Evolutionary conservation across 2,113 vertebrate species (phyloP).

Genomic region (Zosterops hypoxanthus): DNA sequence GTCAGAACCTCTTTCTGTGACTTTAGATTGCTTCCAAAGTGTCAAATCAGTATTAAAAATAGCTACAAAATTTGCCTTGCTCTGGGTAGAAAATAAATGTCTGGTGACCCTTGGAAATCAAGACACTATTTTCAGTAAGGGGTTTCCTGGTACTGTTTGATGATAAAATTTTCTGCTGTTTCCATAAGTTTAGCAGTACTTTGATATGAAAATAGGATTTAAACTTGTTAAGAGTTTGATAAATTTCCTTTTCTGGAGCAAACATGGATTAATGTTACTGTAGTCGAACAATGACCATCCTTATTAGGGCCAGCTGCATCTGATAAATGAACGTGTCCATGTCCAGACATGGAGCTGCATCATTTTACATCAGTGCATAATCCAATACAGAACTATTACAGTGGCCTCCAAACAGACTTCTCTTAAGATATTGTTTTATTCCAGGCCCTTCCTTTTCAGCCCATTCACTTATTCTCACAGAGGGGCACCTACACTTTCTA

Average conservation of each 20-base stretch:
- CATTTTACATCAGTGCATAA: neutral
- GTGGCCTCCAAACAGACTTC: neutral
- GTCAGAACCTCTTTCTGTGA: neutral
- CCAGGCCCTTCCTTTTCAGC: neutral
- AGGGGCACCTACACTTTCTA: neutral
- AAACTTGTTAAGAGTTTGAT: neutral
- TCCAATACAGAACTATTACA: neutral
- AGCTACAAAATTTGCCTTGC: neutral
- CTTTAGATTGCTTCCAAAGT: neutral
- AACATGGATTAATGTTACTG: neutral
- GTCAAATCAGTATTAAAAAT: neutral
- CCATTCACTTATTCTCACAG: neutral
- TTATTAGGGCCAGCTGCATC: neutral
- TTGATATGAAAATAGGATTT: slow-evolving; percentile 29
- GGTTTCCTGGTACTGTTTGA: neutral
- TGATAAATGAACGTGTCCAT: neutral
- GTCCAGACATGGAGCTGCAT: neutral
- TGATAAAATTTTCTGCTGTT: neutral
- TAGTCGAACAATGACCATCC: neutral
- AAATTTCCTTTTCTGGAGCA: slow-evolving; percentile 22
- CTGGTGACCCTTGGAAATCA: neutral
- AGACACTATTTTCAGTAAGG: neutral
- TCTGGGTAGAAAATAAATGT: neutral
- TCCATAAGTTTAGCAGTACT: neutral
- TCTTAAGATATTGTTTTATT: neutral